Conservation (phyloP, 2,797 vertebrate genomes). For the Microtus californicus region DNA sequence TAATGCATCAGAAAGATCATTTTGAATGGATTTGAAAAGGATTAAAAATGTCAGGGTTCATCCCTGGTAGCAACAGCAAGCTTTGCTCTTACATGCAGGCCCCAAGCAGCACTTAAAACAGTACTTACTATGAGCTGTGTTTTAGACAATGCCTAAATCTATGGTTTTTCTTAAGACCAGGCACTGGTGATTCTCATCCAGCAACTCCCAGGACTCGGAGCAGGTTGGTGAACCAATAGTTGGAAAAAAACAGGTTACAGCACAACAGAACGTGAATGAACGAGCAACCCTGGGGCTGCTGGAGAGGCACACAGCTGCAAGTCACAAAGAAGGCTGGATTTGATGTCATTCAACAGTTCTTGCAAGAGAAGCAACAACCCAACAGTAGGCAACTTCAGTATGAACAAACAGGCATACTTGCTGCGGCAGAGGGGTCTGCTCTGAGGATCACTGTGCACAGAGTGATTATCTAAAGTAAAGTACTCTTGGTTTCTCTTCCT, state of each 20-base stretch:
- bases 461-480: slow-evolving; percentile 20
- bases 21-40: slow-evolving; percentile 4
- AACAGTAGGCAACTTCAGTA: too few relatives aligned
- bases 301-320: not conserved
- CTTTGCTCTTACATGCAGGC: not conserved
- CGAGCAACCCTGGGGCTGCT: not conserved
- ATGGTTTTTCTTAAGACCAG: not conserved
- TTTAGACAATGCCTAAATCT: slow-evolving; percentile 22
- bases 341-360: not conserved
- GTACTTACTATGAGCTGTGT: not conserved
- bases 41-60: not conserved
- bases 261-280: not conserved
- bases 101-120: not conserved
- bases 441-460: not conserved
- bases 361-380: not conserved
- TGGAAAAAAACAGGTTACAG: not conserved
- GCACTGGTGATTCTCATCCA: not conserved
- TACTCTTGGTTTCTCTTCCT: slow-evolving; percentile 20
- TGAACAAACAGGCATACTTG: too few relatives aligned
- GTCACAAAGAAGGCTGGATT: not conserved
- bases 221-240: not conserved
- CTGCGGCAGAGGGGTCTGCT: not conserved
- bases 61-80: not conserved
- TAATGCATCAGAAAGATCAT: not conserved
- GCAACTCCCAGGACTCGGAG: not conserved